Evolutionary conservation across 2,797 vertebrate genomes (phyloP).

Genomic region (Chromobotia macracanthus): DNA sequence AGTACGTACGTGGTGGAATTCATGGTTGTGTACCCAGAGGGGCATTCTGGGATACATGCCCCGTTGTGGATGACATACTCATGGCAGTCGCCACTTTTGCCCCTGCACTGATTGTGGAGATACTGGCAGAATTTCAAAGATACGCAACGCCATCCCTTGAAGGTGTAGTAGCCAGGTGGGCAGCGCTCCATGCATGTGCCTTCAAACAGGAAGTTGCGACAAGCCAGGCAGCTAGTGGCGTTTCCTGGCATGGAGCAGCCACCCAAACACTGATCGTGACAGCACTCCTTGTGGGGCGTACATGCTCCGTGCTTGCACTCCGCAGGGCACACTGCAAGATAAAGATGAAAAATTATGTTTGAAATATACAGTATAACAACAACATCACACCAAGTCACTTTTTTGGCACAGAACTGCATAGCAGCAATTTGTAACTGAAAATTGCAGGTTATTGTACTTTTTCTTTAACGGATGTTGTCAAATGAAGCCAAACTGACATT

Average conservation of each 20-base stretch:
- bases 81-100: slow-evolving; percentile 75
- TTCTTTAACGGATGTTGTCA: too few species aligned
- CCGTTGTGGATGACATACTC: slow-evolving; percentile 90
- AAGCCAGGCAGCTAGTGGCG: slow-evolving; percentile 84
- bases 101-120: slow-evolving; percentile 87
- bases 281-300: slow-evolving; percentile 83
- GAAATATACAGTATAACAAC: too few species aligned
- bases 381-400: too few species aligned
- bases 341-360: neutral
- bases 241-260: slow-evolving; percentile 82
- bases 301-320: slow-evolving; percentile 88
- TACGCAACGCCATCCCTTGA: slow-evolving; percentile 93
- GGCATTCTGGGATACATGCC: slow-evolving; percentile 90
- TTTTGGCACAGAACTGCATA: too few species aligned
- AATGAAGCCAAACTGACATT: too few species aligned
- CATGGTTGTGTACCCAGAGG: slow-evolving; percentile 92
- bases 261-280: slow-evolving; percentile 91
- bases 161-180: slow-evolving; percentile 83
- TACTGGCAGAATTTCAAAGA: slow-evolving; percentile 90
- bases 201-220: slow-evolving; percentile 86
- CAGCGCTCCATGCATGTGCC: slow-evolving; percentile 85
- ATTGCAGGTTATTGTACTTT: too few species aligned
- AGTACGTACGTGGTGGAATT: slow-evolving; percentile 88
- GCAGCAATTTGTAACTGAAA: too few species aligned
- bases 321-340: slow-evolving; percentile 82